Base-by-base conservation (phyloP, 2,113 vertebrate species). In the Etheostoma spectabile region DNA sequence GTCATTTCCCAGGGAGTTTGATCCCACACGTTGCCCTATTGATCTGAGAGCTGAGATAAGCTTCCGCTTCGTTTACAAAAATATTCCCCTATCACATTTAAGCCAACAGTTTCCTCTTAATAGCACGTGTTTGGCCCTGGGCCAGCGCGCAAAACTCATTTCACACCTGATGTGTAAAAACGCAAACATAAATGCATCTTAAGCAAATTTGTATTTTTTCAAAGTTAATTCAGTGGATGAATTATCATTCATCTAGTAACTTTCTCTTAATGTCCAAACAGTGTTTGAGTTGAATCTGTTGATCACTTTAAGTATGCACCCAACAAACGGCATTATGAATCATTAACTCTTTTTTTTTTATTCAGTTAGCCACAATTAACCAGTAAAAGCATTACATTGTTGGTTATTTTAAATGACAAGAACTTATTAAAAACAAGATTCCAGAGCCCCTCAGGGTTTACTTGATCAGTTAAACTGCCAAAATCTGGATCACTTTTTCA, bases 1-100 rank as follows among this genome's bases (percentile, higher is more conserved):
- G 59, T 64, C 48, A 74, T 86, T 74, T 75, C 77, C 61, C 71
- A 68, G 35, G 38, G 8, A 87, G 24, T 81, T 74, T 66, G 42
- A 84, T 38, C 68, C 69, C 64, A 59, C 6, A 5, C 11, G 6
- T 52, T 30, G 15, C 2, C 59, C 51, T 0, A 0, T 30, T 61
- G 59, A 77, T 66, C 16, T 24, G 73, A 78, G 30, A 64, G 35
- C 27, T 13, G 3, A 13, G 69, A 83, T 85, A 83, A 74, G 6
- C 15, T 27, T 76, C 18, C 1, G 3, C 27, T 48, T 66, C 8
- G 10, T 52, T 63, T 33, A 22, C 24, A 57, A 53, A 56, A 53
- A 56, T 8, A 22, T 18, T 67, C 22, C 24, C 13, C 49, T 5
- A 19, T 48, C 30, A 64, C 18, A 63, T 63, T 48, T 2, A 35